These are phyloP conservation scores for Triplophysa rosa DNA, from an alignment of 2,113 vertebrate genomes.

Conservation along the genomic window DNA sequence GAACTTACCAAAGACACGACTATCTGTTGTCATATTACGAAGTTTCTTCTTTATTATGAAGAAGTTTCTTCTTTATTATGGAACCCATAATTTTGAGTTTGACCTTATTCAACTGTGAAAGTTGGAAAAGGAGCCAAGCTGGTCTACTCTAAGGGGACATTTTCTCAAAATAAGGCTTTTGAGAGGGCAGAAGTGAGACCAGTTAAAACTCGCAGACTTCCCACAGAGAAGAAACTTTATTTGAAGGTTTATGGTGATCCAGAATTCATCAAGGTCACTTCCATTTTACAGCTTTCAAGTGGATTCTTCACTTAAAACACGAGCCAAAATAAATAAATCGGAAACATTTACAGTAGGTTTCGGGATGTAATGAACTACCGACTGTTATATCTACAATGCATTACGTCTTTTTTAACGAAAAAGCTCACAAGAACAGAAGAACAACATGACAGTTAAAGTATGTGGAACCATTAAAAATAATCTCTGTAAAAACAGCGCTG, in stretches of 20 bases:
- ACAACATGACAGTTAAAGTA: neutral
- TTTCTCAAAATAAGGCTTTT: no score
- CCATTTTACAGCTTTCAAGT: neutral
- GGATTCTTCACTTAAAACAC: neutral
- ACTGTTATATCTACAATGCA: slow-evolving; percentile 2
- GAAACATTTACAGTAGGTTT: neutral
- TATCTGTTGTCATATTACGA: no score
- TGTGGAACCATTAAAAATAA: neutral
- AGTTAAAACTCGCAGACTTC: no score
- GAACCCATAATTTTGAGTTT: no score
- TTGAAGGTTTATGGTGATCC: slow-evolving; percentile 6
- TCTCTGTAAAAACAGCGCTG: neutral
- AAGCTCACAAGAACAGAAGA: neutral
- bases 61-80: no score
- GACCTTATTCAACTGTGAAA: no score
- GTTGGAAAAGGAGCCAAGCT: no score
- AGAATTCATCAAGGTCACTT: neutral
- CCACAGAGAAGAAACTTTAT: neutral
- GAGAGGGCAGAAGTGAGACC: no score
- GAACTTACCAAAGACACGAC: no score
- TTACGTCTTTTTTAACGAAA: neutral
- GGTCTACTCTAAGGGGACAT: no score
- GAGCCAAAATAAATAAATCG: neutral
- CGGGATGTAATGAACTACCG: neutral
- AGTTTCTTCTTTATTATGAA: no score